phyloP scores from a whole-genome alignment of 1,140 invertebrate species.

The Globodera rostochiensis region DNA sequence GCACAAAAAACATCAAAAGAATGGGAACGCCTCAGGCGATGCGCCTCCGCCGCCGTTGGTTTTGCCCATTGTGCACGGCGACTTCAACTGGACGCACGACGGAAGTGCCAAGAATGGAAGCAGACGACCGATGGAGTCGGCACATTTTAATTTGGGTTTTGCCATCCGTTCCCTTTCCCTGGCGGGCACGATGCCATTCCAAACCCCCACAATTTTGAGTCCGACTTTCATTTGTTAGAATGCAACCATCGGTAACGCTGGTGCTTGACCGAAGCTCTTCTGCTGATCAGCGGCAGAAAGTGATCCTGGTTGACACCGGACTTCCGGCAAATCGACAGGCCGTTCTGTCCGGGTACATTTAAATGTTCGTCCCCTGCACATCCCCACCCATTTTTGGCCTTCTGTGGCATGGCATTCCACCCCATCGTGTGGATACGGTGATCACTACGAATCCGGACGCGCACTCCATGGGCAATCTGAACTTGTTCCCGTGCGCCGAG shows the following conservation, averaged over 20 bases:
- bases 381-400: conserved; percentile 23
- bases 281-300: background rate
- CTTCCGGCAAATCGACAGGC: conserved; percentile 19
- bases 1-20: background rate
- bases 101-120: background rate
- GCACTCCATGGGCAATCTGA: conserved; percentile 42
- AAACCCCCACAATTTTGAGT: background rate
- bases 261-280: conserved; percentile 21
- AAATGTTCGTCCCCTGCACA: background rate
- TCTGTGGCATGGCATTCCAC: conserved; percentile 19
- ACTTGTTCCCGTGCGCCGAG: conserved; percentile 39
- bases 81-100: conserved; percentile 6
- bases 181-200: background rate
- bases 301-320: conserved; percentile 31
- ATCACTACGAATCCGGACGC: conserved; percentile 38
- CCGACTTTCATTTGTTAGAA: conserved; percentile 9
- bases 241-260: conserved; percentile 31
- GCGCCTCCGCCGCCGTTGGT: background rate
- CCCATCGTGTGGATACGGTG: conserved; percentile 27
- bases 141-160: no score
- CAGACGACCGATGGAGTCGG: background rate
- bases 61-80: conserved; percentile 26
- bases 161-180: background rate
- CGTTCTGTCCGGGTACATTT: conserved; percentile 24
- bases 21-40: background rate